These are phyloP conservation scores for Rhinatrema bivittatum DNA, from an alignment of 2,797 vertebrate species.

Conservation along the genomic window DNA sequence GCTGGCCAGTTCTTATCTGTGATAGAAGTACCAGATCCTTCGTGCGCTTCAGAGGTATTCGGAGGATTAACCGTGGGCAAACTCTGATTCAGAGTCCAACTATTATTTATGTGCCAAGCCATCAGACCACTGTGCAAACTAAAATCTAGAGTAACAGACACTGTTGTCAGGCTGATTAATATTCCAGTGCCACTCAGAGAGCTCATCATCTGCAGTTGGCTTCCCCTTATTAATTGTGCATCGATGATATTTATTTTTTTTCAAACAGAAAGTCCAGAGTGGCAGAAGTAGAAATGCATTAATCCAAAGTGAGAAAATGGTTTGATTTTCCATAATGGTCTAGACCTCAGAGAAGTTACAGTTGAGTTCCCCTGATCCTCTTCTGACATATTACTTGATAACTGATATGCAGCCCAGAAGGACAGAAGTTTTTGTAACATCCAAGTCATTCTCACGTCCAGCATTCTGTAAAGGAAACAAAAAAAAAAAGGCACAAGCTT, in stretches of 20 bases:
- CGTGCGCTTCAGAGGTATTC: slow-evolving; percentile 41
- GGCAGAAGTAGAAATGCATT: slow-evolving; percentile 8
- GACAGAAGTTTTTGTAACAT: slow-evolving; percentile 17
- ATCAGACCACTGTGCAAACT: slow-evolving; percentile 50
- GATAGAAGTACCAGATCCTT: slow-evolving; percentile 29
- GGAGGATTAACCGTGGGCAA: slow-evolving; percentile 37
- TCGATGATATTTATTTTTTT: slow-evolving; percentile 6
- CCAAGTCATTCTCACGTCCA: slow-evolving; percentile 24
- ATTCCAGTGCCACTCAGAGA: slow-evolving; percentile 51
- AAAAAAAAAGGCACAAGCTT: background rate
- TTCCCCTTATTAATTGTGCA: slow-evolving; percentile 13
- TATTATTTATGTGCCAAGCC: slow-evolving; percentile 62
- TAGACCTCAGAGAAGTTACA: slow-evolving; percentile 3
- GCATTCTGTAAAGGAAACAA: slow-evolving; percentile 40
- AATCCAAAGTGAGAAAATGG: slow-evolving; percentile 17
- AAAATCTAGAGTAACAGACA: slow-evolving; percentile 56
- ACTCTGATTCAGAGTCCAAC: slow-evolving; percentile 71
- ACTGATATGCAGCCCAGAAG: background rate
- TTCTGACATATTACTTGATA: background rate
- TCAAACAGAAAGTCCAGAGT: slow-evolving; percentile 19
- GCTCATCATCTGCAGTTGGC: slow-evolving; percentile 45
- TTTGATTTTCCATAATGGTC: slow-evolving; percentile 35
- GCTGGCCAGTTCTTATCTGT: slow-evolving; percentile 87
- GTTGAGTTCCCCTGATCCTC: slow-evolving; percentile 2
- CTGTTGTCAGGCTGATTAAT: slow-evolving; percentile 56